Conservation (phyloP, 2,113 vertebrate genomes). For the Boulengeromyrus knoepffleri region DNA sequence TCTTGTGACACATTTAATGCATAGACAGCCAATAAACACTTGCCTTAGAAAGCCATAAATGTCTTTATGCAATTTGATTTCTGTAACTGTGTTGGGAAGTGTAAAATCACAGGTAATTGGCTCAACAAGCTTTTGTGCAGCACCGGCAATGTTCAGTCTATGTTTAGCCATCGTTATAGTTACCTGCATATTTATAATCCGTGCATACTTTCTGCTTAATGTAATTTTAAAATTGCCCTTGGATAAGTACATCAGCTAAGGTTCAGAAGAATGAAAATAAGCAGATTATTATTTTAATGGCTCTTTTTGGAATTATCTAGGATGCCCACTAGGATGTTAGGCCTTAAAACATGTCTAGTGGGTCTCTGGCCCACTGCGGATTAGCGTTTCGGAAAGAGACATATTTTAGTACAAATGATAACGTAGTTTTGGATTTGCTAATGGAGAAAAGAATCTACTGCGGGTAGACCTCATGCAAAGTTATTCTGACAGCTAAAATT, state of each 20-base stretch:
- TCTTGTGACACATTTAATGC: not conserved
- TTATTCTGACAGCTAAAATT: not conserved
- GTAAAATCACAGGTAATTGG: not conserved
- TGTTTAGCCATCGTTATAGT: not conserved
- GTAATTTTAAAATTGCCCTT: not conserved
- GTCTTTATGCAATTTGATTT: not conserved
- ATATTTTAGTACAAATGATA: not conserved
- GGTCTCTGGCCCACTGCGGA: not conserved
- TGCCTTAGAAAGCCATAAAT: not conserved
- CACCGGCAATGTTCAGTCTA: not conserved
- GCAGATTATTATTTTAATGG: not conserved
- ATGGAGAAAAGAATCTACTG: not conserved
- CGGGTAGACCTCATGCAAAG: not conserved
- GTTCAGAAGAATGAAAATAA: not conserved
- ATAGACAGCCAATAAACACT: not conserved
- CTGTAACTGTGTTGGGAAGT: constrained; percentile 4
- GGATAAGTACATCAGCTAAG: not conserved
- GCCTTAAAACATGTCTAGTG: not conserved
- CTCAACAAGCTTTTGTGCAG: not conserved
- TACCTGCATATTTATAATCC: not conserved
- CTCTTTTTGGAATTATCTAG: not conserved
- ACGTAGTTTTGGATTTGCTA: not conserved
- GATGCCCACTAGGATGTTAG: not conserved
- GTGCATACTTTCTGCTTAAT: not conserved
- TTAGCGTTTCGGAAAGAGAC: not conserved